phyloP scores from a whole-genome alignment of 2,797 vertebrate species.

The Coccyzus lansbergi region DNA sequence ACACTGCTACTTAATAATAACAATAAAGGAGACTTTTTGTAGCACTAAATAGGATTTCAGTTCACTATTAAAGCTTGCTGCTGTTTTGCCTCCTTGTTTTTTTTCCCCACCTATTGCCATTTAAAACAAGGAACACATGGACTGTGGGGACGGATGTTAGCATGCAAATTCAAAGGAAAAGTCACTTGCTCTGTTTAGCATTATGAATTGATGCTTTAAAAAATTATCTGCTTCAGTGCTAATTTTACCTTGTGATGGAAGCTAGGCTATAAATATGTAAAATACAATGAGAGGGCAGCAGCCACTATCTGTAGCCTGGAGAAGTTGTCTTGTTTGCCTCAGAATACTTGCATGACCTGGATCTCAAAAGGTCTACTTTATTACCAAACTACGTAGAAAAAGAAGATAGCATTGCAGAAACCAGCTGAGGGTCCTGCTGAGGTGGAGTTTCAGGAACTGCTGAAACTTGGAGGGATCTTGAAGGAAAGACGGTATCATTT shows the following conservation, averaged over 20 bases:
- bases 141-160: neutral
- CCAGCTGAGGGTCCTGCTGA: neutral
- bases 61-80: neutral
- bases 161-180: neutral
- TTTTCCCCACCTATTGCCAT: neutral
- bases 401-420: neutral
- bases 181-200: conserved; percentile 40
- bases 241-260: conserved; percentile 42
- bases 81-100: neutral
- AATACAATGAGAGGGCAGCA: neutral
- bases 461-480: neutral
- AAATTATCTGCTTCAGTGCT: conserved; percentile 48
- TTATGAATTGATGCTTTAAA: conserved; percentile 41
- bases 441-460: neutral
- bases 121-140: neutral
- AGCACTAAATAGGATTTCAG: neutral
- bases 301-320: neutral
- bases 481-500: neutral
- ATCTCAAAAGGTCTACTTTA: neutral
- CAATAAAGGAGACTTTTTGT: neutral
- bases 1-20: neutral
- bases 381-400: neutral
- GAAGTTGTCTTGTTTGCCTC: conserved; percentile 6
- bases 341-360: neutral
- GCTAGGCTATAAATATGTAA: conserved; percentile 37